phyloP scores from a whole-genome alignment of 2,113 vertebrate species.

The Motacilla tschutschensis region DNA sequence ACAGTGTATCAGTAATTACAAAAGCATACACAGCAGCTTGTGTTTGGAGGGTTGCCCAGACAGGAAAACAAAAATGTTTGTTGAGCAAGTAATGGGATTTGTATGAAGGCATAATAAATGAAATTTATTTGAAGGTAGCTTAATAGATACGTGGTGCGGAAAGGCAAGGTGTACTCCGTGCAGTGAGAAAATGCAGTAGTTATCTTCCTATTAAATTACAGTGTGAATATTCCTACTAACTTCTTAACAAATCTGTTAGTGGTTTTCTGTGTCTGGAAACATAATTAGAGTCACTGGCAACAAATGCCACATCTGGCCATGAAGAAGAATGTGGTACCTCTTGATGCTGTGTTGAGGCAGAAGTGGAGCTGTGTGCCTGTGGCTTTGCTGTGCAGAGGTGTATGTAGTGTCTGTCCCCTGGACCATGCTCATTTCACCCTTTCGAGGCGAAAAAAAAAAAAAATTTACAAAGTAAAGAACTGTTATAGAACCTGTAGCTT shows the following conservation, averaged over 20 bases:
- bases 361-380: not conserved
- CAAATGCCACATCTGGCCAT: not conserved
- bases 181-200: not conserved
- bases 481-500: not conserved
- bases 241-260: not conserved
- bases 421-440: not conserved
- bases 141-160: not conserved
- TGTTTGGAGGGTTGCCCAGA: constrained; percentile 38
- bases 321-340: not conserved
- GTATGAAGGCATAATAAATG: constrained; percentile 19
- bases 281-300: constrained; percentile 7
- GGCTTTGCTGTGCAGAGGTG: not conserved
- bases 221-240: not conserved
- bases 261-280: not conserved
- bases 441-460: not conserved
- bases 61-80: constrained; percentile 36
- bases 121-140: constrained; percentile 29
- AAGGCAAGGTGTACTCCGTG: fast-evolving
- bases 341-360: not conserved
- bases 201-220: constrained; percentile 11
- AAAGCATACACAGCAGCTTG: not conserved
- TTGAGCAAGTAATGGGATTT: constrained; percentile 32
- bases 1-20: not conserved
- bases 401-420: not conserved
- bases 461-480: not conserved